A percentile compares a stretch with the other conserved stretches of the same genome.
Evolutionary conservation across 2,113 vertebrate species (phyloP).

Genomic region (Rhinogobius similis): DNA sequence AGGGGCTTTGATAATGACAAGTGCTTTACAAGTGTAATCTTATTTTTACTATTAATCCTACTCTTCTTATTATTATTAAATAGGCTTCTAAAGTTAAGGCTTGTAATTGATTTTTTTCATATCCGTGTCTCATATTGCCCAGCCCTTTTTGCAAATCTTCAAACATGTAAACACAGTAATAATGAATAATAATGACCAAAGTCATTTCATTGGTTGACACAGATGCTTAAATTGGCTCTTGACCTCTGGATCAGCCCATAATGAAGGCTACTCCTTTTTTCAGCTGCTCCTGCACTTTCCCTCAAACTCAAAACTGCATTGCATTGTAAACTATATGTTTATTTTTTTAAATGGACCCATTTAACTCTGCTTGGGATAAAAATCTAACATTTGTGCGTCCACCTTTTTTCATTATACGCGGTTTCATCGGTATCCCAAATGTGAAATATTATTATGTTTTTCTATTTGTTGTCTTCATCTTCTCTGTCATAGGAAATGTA

Average conservation of each 20-base stretch:
- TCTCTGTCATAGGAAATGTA: constrained; percentile 63
- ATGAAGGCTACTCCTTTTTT: not conserved
- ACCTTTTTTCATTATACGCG: constrained; percentile 66
- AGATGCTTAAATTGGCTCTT: not conserved
- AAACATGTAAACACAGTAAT: not conserved
- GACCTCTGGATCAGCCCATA: not conserved
- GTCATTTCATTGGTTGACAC: not conserved
- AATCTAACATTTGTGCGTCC: constrained; percentile 67
- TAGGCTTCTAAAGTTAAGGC: not conserved
- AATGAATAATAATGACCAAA: not conserved
- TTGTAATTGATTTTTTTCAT: not conserved
- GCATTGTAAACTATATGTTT: not conserved
- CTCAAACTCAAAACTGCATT: not conserved
- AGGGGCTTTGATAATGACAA: no score
- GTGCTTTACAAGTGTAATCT: no score
- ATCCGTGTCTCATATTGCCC: not conserved
- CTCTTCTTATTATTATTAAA: not conserved
- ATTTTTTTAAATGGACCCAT: constrained; percentile 34
- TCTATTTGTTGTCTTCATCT: constrained; percentile 59
- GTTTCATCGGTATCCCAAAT: constrained; percentile 58
- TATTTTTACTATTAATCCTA: no score
- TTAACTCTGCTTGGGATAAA: constrained; percentile 42
- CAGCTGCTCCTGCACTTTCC: not conserved
- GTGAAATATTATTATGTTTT: constrained; percentile 69
- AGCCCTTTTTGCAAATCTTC: not conserved